A percentile compares a stretch with the other conserved stretches of the same genome.
Conservation (phyloP, 2,888 invertebrate species). For the Desoria tigrina region DNA sequence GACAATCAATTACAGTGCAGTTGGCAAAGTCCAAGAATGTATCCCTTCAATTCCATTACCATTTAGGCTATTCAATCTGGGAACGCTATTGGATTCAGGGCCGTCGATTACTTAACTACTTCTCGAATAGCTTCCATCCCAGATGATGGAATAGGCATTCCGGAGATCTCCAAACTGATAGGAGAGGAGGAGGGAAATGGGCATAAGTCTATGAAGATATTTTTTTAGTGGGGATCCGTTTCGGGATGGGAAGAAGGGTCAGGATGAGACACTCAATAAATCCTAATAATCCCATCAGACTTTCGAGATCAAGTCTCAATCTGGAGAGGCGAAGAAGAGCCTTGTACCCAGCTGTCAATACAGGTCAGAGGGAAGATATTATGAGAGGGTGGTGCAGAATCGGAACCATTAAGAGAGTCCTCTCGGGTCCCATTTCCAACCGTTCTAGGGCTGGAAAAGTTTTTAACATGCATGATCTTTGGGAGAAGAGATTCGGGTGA, state of each 20-base stretch:
- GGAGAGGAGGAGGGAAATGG: no score
- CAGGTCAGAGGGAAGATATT: constrained; percentile 48
- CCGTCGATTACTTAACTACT: background rate
- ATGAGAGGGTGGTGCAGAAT: constrained; percentile 48
- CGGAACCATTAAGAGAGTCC: constrained; percentile 52
- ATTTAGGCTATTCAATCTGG: constrained; percentile 34
- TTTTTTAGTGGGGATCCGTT: background rate
- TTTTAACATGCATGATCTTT: background rate
- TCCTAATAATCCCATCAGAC: constrained; percentile 48
- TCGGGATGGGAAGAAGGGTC: constrained; percentile 6
- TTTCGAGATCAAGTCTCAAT: constrained; percentile 25
- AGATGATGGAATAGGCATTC: background rate
- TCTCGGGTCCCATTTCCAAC: constrained; percentile 53
- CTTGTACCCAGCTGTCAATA: constrained; percentile 39
- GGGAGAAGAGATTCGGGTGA: constrained; percentile 26
- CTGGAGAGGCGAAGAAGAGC: constrained; percentile 5
- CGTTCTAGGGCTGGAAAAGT: constrained; percentile 33
- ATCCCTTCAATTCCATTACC: constrained; percentile 37
- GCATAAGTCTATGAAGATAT: constrained; percentile 4
- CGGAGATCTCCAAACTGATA: no score
- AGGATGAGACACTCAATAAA: constrained; percentile 50
- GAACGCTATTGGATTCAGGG: constrained; percentile 7
- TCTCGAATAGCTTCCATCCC: background rate
- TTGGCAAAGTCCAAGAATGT: constrained; percentile 26
- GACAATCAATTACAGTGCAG: constrained; percentile 52